phyloP scores from a whole-genome alignment of 1,140 invertebrate species.

The Proales similis region DNA sequence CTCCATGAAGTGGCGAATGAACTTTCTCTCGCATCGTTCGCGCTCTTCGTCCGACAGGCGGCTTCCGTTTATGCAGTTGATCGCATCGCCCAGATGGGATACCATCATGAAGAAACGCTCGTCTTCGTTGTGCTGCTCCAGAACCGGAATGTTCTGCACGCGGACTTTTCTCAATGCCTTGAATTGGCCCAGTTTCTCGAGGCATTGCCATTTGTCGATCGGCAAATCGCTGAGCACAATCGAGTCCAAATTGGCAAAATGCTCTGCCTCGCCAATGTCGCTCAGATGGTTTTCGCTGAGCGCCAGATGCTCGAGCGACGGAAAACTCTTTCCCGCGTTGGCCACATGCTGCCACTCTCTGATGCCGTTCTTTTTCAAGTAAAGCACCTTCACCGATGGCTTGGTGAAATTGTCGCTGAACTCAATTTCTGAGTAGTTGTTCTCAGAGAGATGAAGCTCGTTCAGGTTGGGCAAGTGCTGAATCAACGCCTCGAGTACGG shows the following conservation, averaged over 20 bases:
- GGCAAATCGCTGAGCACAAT: constrained; percentile 9
- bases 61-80: constrained; percentile 16
- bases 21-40: constrained; percentile 28
- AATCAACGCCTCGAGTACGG: constrained; percentile 8
- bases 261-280: not conserved
- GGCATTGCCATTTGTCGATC: constrained; percentile 20
- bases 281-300: not conserved
- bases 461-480: not conserved
- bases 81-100: constrained; percentile 4
- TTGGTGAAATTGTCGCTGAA: not conserved
- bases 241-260: constrained; percentile 11
- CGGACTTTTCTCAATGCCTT: constrained; percentile 5
- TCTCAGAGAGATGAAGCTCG: constrained; percentile 22
- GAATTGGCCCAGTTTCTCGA: constrained; percentile 14
- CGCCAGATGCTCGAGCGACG: constrained; percentile 11
- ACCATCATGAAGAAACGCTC: constrained; percentile 6
- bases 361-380: constrained; percentile 4
- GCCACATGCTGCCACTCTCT: not conserved
- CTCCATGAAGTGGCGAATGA: constrained; percentile 20
- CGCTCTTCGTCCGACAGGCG: not conserved
- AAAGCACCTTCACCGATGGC: constrained; percentile 9
- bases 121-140: constrained; percentile 12
- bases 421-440: not conserved
- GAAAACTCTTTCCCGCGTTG: constrained; percentile 2
- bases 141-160: constrained; percentile 17